Conservation (phyloP, 2,888 invertebrate species). For the Cistogaster globosa region DNA sequence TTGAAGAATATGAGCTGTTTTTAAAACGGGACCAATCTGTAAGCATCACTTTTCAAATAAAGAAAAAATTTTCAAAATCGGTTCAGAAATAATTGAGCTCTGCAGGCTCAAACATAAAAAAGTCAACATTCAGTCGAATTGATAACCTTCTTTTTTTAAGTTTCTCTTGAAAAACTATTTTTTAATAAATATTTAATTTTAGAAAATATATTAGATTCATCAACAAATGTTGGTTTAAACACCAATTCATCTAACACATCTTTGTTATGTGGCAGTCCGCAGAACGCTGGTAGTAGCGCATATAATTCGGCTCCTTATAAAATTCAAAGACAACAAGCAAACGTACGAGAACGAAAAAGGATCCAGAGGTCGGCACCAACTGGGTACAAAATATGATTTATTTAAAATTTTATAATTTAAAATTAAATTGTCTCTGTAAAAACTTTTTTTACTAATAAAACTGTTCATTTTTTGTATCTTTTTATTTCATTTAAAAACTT, state of each 20-base stretch:
- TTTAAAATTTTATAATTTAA: constrained; percentile 75
- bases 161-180: too few relatives aligned
- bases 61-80: too few relatives aligned
- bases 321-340: constrained; percentile 94
- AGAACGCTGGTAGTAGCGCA: constrained; percentile 74
- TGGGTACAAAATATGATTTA: constrained; percentile 86
- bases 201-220: constrained; percentile 79
- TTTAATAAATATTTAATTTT: constrained; percentile 21
- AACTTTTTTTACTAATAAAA: background rate
- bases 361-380: constrained; percentile 98
- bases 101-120: too few relatives aligned
- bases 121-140: too few relatives aligned
- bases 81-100: too few relatives aligned
- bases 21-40: too few relatives aligned
- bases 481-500: constrained; percentile 77
- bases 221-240: constrained; percentile 77
- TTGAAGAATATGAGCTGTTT: too few relatives aligned
- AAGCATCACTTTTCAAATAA: too few relatives aligned
- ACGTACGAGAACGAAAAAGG: constrained; percentile 97
- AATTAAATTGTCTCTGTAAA: background rate
- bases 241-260: constrained; percentile 74
- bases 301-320: constrained; percentile 85
- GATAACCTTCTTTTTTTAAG: too few relatives aligned
- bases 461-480: background rate
- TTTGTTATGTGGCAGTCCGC: constrained; percentile 77